Percentiles rank a stretch among this genome's conserved stretches.
Evolutionary conservation across 2,113 vertebrate species (phyloP).

Genomic region (Bufo gargarizans): DNA sequence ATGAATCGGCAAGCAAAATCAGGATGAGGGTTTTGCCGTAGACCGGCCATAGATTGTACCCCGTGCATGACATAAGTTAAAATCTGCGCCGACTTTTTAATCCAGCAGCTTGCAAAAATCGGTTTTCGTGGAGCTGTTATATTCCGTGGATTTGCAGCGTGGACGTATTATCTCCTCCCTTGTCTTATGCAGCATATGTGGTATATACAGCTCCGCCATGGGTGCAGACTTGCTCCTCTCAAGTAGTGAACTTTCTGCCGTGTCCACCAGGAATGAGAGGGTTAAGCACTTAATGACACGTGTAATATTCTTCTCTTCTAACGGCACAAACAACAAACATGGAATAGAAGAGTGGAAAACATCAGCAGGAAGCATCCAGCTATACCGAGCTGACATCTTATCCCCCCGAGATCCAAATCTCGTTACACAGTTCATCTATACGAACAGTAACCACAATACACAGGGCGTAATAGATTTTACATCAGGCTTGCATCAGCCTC

Average conservation of each 20-base stretch:
- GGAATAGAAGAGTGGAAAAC: conserved; percentile 24
- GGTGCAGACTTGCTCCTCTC: no score
- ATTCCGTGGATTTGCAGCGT: no score
- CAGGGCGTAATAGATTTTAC: conserved; percentile 50
- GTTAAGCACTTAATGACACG: background rate
- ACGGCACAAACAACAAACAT: conserved; percentile 23
- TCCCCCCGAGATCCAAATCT: conserved; percentile 25
- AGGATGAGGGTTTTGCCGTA: no score
- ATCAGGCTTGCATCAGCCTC: conserved; percentile 56
- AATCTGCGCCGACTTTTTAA: no score
- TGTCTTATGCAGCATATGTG: no score
- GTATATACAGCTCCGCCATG: no score
- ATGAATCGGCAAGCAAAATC: no score
- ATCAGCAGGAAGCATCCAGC: conserved; percentile 30
- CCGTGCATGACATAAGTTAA: no score
- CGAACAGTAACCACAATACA: conserved; percentile 36
- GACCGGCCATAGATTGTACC: no score
- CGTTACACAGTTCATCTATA: conserved; percentile 43
- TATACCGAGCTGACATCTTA: conserved; percentile 10
- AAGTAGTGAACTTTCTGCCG: background rate
- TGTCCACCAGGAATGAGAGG: background rate
- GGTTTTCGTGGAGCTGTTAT: no score
- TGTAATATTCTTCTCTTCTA: background rate
- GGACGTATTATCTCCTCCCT: no score
- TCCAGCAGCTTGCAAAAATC: no score